Evolutionary conservation across 2,113 vertebrate species (phyloP).

Genomic region (Progne subis): DNA sequence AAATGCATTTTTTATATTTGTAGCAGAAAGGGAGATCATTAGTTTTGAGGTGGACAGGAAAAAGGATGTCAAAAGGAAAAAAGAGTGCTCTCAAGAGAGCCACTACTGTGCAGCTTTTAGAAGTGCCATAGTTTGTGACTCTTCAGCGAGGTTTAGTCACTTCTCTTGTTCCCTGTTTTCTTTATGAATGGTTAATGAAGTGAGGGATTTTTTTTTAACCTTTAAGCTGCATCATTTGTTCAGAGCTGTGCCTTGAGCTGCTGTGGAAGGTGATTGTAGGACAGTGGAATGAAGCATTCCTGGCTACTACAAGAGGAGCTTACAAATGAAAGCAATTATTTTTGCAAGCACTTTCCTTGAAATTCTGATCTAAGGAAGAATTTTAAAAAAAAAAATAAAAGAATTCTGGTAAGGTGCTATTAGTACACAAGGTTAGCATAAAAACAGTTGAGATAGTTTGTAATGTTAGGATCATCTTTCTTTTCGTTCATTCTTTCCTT

Average conservation of each 20-base stretch:
- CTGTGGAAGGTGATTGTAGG: neutral
- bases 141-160: neutral
- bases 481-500: neutral
- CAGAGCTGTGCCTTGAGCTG: neutral
- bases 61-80: neutral
- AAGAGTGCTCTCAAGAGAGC: neutral
- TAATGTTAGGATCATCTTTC: neutral
- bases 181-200: neutral
- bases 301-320: neutral
- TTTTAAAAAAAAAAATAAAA: neutral
- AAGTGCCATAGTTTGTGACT: neutral
- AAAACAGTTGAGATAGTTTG: neutral
- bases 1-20: neutral
- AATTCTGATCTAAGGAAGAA: neutral
- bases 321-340: neutral
- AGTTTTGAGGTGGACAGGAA: neutral
- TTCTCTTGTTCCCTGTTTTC: neutral
- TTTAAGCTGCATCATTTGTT: neutral
- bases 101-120: neutral
- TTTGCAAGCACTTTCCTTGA: neutral
- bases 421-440: neutral
- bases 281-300: neutral
- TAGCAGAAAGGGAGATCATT: neutral
- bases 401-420: neutral
- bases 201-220: neutral